Conservation (phyloP, 2,888 invertebrate species). For the Dryobotodes eremita region DNA sequence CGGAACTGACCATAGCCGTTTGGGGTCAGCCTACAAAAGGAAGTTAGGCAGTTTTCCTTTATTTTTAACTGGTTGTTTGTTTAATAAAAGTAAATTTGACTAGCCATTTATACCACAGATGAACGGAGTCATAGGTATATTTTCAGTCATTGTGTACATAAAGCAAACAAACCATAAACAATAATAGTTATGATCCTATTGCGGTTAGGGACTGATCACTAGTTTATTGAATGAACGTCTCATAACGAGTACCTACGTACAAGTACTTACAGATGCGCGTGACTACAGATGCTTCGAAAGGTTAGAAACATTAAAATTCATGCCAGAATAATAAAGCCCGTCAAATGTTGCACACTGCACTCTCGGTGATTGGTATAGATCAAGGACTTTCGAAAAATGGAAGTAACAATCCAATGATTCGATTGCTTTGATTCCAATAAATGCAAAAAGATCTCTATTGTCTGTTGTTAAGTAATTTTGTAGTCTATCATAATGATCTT, state of each 20-base stretch:
- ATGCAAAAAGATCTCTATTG: constrained; percentile 12
- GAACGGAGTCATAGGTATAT: constrained; percentile 7
- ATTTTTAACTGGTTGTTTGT: not conserved
- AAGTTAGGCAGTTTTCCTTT: constrained; percentile 21
- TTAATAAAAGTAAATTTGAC: not conserved
- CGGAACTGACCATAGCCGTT: constrained; percentile 5
- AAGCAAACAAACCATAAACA: constrained; percentile 6
- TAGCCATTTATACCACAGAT: not conserved
- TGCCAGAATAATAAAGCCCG: constrained; percentile 64
- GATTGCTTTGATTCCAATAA: constrained; percentile 26
- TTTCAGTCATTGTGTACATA: constrained; percentile 24
- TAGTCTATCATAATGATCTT: not conserved
- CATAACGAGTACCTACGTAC: constrained; percentile 5
- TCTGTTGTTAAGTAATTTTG: constrained; percentile 16
- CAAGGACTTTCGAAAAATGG: constrained; percentile 75
- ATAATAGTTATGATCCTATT: constrained; percentile 53
- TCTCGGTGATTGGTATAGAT: constrained; percentile 75
- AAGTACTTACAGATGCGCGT: constrained; percentile 23
- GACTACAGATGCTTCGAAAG: constrained; percentile 54
- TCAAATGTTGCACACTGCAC: constrained; percentile 66
- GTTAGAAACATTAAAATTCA: constrained; percentile 59
- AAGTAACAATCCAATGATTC: constrained; percentile 47
- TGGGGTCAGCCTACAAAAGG: not conserved
- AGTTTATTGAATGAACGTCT: constrained; percentile 43
- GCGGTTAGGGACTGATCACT: constrained; percentile 56